Evolutionary conservation across 2,888 invertebrate genomes (phyloP).

Genomic region (Cheilosia vernalis): DNA sequence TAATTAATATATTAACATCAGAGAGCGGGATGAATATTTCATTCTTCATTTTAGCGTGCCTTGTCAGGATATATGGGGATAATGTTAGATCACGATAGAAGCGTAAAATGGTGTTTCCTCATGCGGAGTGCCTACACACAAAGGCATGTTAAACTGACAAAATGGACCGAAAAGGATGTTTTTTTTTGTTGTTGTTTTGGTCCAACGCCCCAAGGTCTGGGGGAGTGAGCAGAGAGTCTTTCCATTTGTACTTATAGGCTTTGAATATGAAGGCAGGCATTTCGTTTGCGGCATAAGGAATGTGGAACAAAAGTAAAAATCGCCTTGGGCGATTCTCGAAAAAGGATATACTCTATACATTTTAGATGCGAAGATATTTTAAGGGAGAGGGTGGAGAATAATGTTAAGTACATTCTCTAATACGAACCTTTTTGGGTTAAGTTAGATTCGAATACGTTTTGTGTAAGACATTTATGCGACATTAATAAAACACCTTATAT

Average conservation of each 20-base stretch:
- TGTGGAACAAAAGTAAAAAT: constrained; percentile 22
- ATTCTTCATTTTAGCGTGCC: constrained; percentile 18
- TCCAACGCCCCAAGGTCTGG: constrained; percentile 15
- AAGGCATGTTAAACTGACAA: constrained; percentile 22
- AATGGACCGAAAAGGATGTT: constrained; percentile 16
- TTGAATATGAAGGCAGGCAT: constrained; percentile 9
- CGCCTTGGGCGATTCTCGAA: constrained; percentile 1
- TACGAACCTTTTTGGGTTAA: constrained; percentile 22
- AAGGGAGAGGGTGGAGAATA: background rate
- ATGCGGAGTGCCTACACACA: constrained; percentile 7
- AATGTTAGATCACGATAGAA: constrained; percentile 4
- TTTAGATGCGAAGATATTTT: constrained; percentile 6
- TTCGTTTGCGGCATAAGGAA: constrained; percentile 1
- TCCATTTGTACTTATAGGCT: background rate
- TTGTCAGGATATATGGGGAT: constrained; percentile 14
- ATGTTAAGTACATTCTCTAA: constrained; percentile 9
- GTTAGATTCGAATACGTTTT: constrained; percentile 19
- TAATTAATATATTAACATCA: background rate
- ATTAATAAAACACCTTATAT: constrained; percentile 45
- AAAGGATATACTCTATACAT: constrained; percentile 1
- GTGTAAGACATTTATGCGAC: constrained; percentile 35
- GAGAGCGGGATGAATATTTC: constrained; percentile 45
- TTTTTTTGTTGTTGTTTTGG: background rate
- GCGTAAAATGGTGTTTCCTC: constrained; percentile 3
- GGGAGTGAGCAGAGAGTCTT: background rate